Conservation (phyloP, 1,140 invertebrate genomes). For the Calosoma granatense region DNA sequence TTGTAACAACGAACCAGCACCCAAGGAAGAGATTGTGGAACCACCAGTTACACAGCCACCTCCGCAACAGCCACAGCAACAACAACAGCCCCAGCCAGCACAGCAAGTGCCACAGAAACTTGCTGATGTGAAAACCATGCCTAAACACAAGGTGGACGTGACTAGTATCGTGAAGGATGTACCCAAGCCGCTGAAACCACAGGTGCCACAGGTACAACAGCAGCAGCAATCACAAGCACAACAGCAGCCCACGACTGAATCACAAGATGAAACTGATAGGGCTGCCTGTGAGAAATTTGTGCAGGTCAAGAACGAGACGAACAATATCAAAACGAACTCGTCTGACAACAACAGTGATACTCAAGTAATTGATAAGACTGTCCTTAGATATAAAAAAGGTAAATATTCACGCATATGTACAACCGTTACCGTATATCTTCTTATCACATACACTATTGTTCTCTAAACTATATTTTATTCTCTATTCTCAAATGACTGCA, state of each 20-base stretch:
- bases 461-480: too few species aligned
- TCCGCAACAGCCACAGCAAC: background rate
- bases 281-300: constrained; percentile 23
- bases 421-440: too few species aligned
- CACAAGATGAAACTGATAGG: constrained; percentile 27
- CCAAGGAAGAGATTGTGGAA: background rate
- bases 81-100: constrained; percentile 3
- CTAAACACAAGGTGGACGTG: constrained; percentile 24
- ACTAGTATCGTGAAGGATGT: constrained; percentile 29
- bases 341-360: background rate
- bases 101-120: constrained; percentile 1
- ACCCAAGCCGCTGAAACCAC: constrained; percentile 20
- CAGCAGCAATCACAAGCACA: background rate
- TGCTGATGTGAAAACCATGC: constrained; percentile 14
- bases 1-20: constrained; percentile 14
- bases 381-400: constrained; percentile 28
- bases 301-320: constrained; percentile 27
- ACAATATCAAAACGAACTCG: constrained; percentile 8
- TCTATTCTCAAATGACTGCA: too few species aligned
- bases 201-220: constrained; percentile 8
- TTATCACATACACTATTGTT: too few species aligned
- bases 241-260: constrained; percentile 10
- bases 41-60: background rate
- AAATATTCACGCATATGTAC: too few species aligned
- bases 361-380: constrained; percentile 13